phyloP scores from a whole-genome alignment of 2,797 vertebrate species.

The Lagorchestes hirsutus region DNA sequence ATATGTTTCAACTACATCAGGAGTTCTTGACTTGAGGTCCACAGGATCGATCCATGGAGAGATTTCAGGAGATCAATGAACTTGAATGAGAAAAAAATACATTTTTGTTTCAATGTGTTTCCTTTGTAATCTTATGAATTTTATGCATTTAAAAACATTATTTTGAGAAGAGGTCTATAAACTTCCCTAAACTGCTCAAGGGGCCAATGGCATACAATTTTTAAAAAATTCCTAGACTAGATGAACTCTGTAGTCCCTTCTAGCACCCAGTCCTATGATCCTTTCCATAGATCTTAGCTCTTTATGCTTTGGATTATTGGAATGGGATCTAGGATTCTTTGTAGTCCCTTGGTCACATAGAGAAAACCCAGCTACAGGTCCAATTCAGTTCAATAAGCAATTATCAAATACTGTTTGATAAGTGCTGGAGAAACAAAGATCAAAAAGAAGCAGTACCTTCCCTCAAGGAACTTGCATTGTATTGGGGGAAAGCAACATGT shows the following conservation, averaged over 20 bases:
- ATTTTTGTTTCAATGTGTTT: neutral
- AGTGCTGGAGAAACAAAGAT: neutral
- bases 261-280: neutral
- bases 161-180: neutral
- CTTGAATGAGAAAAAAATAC: neutral
- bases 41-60: neutral
- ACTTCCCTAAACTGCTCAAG: neutral
- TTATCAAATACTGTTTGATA: neutral
- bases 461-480: neutral
- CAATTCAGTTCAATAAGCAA: neutral
- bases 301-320: neutral
- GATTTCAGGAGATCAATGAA: neutral
- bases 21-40: neutral
- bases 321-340: neutral
- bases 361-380: neutral
- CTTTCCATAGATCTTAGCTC: neutral
- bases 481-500: neutral
- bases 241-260: slow-evolving; percentile 55
- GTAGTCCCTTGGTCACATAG: neutral
- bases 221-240: slow-evolving; percentile 28
- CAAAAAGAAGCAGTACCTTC: neutral
- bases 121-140: neutral
- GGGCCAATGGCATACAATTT: neutral
- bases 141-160: neutral
- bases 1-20: neutral